Evolutionary conservation across 2,888 invertebrate species (phyloP).

Genomic region (Melanostoma scalare): DNA sequence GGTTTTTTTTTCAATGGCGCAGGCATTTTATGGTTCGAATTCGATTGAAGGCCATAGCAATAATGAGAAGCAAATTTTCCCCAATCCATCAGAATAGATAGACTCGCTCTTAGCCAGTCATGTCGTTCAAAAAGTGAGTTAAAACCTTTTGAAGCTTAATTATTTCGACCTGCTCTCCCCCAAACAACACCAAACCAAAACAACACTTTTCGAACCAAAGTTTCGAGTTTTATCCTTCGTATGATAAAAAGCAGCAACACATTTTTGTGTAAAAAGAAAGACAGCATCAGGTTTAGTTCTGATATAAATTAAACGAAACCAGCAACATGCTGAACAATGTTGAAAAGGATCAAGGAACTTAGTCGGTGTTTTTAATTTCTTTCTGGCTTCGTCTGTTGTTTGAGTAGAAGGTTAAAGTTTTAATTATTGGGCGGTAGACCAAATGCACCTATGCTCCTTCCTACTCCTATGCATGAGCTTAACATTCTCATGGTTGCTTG

Average conservation of each 20-base stretch:
- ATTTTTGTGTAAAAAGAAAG: conserved; percentile 11
- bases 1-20: too few species aligned
- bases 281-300: conserved; percentile 21
- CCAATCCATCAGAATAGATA: too few species aligned
- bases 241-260: too few species aligned
- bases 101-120: too few species aligned
- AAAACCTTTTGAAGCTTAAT: conserved; percentile 46
- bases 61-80: too few species aligned
- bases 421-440: conserved; percentile 26
- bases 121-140: not conserved
- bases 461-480: not conserved
- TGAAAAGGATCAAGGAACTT: conserved; percentile 57
- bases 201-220: too few species aligned
- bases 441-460: not conserved
- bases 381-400: conserved; percentile 18
- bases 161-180: conserved; percentile 24
- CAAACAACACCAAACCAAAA: not conserved
- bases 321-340: conserved; percentile 38
- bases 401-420: conserved; percentile 15
- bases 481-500: too few species aligned
- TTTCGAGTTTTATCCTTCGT: too few species aligned
- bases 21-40: too few species aligned
- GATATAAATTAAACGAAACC: conserved; percentile 26
- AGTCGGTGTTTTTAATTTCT: conserved; percentile 42
- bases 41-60: too few species aligned